These are phyloP conservation scores for Gavia stellata DNA, from an alignment of 2,113 vertebrate species.

Conservation along the genomic window DNA sequence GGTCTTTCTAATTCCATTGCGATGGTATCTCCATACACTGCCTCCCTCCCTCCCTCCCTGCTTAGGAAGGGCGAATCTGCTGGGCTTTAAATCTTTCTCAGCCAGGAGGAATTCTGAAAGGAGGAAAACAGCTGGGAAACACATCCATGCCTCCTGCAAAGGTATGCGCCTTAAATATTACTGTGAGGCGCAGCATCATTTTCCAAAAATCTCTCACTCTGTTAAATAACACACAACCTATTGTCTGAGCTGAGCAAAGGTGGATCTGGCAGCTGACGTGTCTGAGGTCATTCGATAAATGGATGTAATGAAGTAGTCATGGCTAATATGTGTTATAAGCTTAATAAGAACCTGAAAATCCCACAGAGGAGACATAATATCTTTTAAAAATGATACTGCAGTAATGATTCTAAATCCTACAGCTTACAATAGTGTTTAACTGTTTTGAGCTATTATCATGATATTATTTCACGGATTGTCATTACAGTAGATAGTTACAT, in stretches of 20 bases:
- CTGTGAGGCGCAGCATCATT: background rate
- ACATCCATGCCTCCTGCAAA: conserved; percentile 49
- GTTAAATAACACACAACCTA: conserved; percentile 60
- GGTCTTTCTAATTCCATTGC: background rate
- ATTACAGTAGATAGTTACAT: conserved; percentile 7
- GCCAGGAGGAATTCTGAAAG: conserved; percentile 3
- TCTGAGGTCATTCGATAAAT: conserved; percentile 57
- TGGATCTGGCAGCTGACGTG: conserved; percentile 64
- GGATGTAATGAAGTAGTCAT: conserved; percentile 62
- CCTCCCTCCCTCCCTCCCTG: background rate
- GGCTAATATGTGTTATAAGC: conserved; percentile 46
- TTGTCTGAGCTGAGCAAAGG: conserved; percentile 49
- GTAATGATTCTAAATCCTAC: conserved; percentile 9
- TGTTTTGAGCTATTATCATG: conserved; percentile 11
- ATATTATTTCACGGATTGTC: conserved; percentile 52
- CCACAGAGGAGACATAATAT: conserved; percentile 14
- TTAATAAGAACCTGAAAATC: conserved; percentile 42
- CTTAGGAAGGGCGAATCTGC: background rate
- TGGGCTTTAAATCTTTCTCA: conserved; percentile 38
- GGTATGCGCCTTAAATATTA: conserved; percentile 9
- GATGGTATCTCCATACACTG: background rate
- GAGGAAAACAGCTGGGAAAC: conserved; percentile 54
- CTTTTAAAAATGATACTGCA: background rate
- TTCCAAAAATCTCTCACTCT: conserved; percentile 63
- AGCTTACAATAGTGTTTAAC: conserved; percentile 16